Evolutionary conservation across 64 coral and sea anemone genomes (phyloP), one percentile per base, ranked within the genome.

Genomic region (Cladopsammia gracilis): DNA sequence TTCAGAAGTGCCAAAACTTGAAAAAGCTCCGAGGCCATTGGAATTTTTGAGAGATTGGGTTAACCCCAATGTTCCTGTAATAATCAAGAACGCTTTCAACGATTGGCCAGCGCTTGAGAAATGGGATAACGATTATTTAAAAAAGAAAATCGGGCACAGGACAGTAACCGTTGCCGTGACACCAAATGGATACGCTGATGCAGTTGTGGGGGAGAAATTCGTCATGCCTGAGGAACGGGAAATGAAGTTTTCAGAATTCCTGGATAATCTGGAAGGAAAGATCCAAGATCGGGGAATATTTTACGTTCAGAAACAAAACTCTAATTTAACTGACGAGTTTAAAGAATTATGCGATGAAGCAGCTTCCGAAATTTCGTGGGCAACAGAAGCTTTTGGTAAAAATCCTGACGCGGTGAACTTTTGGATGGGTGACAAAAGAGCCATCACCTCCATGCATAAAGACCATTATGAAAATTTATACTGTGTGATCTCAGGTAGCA

Each of bases 301-400:
- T 99, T 99, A 99, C 22, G 89, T 99, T 54, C 98, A 99, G 52
- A 96, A 96, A 58, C 98, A 99, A 85, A 99, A 99, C 61, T 96
- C 94, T 5, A 99, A 99, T 75, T 93, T 99, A 71, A 96, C 78
- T 79, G 91, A 91, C 23, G 98, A 99, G 26, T 96, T 99, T 73
- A 34, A 66, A 64, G 98, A 96, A 68, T 67, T 99, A 12, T 83
- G 87, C 51, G 57, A 42, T 49, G 98, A 99, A 65, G 98, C 92
- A 67, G 94, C 86, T 19, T 82, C 69, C 48, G 94, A 99, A 48
- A 88, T 99, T 84, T 52, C 91, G 7, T 99, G 98, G 98, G 94
- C 98, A 85, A 91, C 98, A 4, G 94, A 99, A 65, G 91, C 94
- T 20, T 96, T 99, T 89, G 98, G 84, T 3, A 94, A 91, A 80